Evolutionary conservation across 2,113 vertebrate genomes (phyloP).

Genomic region (Seriola dumerili): DNA sequence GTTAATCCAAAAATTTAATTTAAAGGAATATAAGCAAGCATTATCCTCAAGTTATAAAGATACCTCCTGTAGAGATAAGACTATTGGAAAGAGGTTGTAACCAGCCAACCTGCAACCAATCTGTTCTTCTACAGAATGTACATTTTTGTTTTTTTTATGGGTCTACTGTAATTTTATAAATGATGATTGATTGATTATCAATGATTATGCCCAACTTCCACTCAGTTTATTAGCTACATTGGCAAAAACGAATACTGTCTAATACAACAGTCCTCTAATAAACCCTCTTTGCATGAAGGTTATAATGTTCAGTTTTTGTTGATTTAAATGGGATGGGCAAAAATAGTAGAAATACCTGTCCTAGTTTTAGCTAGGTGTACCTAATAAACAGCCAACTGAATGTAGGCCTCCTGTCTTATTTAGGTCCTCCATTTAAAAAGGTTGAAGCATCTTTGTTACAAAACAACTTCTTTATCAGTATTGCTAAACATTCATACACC

Average conservation of each 20-base stretch:
- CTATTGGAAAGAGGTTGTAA: constrained; percentile 69
- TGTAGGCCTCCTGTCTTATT: too few species aligned
- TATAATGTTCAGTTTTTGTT: too few species aligned
- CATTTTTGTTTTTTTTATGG: not conserved
- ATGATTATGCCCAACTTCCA: not conserved
- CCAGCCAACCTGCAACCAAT: constrained; percentile 75
- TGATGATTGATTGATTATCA: not conserved
- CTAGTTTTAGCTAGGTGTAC: not conserved
- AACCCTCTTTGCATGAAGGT: not conserved
- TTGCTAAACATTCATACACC: constrained; percentile 1
- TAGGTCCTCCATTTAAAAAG: not conserved
- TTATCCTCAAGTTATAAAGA: constrained; percentile 6
- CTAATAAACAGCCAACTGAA: not conserved
- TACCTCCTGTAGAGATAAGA: constrained; percentile 5
- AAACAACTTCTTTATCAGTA: not conserved
- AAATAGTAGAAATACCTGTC: too few species aligned
- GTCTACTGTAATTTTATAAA: constrained; percentile 18
- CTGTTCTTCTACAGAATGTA: constrained; percentile 20
- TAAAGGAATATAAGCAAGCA: not conserved
- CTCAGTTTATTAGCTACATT: not conserved
- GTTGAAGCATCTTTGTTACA: not conserved
- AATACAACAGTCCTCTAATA: not conserved
- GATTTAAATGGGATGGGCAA: too few species aligned
- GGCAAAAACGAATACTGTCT: not conserved
- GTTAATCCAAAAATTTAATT: constrained; percentile 6